Conservation (phyloP, 2,113 vertebrate genomes). For the Pterocles orientalis region DNA sequence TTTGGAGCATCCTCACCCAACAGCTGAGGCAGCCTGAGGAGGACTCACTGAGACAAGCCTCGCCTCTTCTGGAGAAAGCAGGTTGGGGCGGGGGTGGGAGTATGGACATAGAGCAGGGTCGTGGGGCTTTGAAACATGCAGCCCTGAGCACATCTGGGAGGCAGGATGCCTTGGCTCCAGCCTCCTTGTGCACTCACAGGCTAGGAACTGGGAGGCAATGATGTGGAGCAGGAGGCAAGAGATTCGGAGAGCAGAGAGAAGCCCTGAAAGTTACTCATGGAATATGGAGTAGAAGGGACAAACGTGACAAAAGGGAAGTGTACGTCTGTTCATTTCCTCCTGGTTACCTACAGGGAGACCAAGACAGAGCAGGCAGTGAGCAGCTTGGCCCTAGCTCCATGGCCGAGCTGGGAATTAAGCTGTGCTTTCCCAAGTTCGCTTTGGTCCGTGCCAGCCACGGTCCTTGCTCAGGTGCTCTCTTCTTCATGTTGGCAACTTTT, state of each 20-base stretch:
- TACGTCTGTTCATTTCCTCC: neutral
- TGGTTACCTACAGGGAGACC: neutral
- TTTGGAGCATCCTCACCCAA: neutral
- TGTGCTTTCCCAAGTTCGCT: neutral
- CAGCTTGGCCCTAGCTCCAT: neutral
- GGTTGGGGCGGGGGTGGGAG: too few relatives aligned
- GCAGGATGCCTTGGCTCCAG: neutral
- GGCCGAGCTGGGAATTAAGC: neutral
- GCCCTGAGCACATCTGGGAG: neutral
- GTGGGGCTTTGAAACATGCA: neutral
- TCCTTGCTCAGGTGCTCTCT: neutral
- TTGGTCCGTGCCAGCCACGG: fast-evolving
- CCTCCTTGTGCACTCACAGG: fast-evolving
- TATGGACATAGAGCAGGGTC: neutral
- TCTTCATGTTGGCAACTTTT: neutral
- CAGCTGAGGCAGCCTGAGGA: neutral
- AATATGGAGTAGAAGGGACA: neutral
- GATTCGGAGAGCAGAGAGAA: neutral
- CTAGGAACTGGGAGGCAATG: neutral
- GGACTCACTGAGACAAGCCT: neutral
- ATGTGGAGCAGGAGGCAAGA: neutral
- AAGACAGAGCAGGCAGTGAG: neutral
- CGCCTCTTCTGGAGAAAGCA: neutral
- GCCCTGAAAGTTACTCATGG: neutral
- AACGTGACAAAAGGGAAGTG: neutral